These are phyloP conservation scores for Brachynemurus nebulosus DNA, from an alignment of 2,888 invertebrate genomes.

Conservation along the genomic window DNA sequence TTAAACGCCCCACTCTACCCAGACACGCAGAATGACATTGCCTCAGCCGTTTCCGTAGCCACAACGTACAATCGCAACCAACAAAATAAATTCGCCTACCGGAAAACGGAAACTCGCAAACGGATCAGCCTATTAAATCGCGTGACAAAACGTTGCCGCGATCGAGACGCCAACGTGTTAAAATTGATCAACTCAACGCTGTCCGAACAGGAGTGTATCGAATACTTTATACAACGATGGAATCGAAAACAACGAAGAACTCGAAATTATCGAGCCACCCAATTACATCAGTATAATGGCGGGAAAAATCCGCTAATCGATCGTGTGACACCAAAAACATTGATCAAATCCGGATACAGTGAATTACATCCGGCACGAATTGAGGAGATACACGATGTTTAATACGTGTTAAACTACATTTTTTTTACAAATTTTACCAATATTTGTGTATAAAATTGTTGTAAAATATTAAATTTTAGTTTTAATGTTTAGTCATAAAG, in stretches of 20 bases:
- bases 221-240: neutral
- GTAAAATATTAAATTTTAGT: too few species aligned
- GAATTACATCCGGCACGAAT: slow-evolving; percentile 44
- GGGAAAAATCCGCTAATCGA: slow-evolving; percentile 21
- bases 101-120: neutral
- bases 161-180: neutral
- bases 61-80: too few species aligned
- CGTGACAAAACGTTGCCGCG: neutral
- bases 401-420: too few species aligned
- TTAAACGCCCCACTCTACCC: neutral
- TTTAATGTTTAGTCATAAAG: too few species aligned
- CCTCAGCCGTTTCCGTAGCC: neutral
- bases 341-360: slow-evolving; percentile 37
- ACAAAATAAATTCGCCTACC: too few species aligned
- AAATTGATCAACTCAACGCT: neutral
- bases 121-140: neutral
- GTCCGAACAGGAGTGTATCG: neutral
- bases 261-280: neutral
- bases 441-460: too few species aligned
- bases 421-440: too few species aligned
- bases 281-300: too few species aligned
- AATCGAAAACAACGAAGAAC: neutral
- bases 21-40: neutral
- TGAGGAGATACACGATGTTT: slow-evolving; percentile 30
- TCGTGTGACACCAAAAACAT: slow-evolving; percentile 38